Conservation (phyloP, 2,113 vertebrate genomes). For the Lota lota region DNA sequence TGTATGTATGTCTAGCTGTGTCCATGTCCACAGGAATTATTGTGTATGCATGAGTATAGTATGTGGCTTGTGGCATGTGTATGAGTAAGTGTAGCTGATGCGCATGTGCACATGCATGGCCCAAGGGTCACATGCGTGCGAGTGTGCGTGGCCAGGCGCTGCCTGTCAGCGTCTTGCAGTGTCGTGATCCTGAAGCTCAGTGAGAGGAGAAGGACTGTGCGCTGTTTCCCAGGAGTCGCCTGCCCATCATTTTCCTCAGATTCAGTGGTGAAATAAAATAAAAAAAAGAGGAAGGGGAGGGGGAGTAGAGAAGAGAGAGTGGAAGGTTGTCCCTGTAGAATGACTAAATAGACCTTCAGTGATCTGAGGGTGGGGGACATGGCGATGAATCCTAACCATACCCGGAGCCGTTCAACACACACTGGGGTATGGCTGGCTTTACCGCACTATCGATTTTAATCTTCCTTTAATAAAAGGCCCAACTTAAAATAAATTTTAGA, state of each 20-base stretch:
- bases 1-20: no score
- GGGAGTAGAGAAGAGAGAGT: conserved; percentile 38
- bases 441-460: conserved; percentile 73
- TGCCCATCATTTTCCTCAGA: conserved; percentile 73
- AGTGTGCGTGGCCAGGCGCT: conserved; percentile 33
- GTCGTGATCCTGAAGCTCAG: conserved; percentile 55
- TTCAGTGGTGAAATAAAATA: conserved; percentile 44
- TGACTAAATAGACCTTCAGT: conserved; percentile 70
- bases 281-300: conserved; percentile 27
- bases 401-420: conserved; percentile 49
- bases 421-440: conserved; percentile 49
- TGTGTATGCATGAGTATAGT: no score
- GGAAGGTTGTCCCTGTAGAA: conserved; percentile 65
- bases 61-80: no score
- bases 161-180: conserved; percentile 59
- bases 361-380: conserved; percentile 60
- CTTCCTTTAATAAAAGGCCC: conserved; percentile 57
- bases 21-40: no score
- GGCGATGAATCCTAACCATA: conserved; percentile 68
- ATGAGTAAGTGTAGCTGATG: no score
- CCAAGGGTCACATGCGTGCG: conserved; percentile 12
- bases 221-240: conserved; percentile 68
- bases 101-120: no score
- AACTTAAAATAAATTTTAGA: conserved; percentile 25
- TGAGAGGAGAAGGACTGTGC: conserved; percentile 56